These are phyloP conservation scores for Drosophila monieri DNA, from an alignment of 2,888 invertebrate species.

Conservation along the genomic window DNA sequence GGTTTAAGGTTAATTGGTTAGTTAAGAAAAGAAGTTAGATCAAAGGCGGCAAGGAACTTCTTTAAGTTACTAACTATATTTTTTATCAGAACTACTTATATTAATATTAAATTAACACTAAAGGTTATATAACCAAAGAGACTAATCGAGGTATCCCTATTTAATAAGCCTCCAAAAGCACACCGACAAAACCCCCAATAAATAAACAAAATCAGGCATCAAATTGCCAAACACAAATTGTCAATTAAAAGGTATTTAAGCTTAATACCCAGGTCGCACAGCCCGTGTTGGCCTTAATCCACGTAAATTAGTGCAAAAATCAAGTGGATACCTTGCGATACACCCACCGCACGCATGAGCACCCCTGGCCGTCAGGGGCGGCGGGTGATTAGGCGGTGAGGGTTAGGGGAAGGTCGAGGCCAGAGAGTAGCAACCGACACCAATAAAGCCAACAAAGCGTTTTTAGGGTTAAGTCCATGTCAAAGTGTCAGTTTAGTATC, in stretches of 20 bases:
- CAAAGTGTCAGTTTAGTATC: conserved; percentile 84
- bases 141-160: conserved; percentile 16
- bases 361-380: conserved; percentile 6
- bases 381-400: no score
- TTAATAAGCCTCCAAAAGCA: conserved; percentile 9
- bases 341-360: conserved; percentile 14
- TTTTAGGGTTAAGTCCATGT: conserved; percentile 82
- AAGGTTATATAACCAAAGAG: no score
- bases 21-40: conserved; percentile 6
- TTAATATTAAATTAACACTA: no score
- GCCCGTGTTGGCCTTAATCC: conserved; percentile 58
- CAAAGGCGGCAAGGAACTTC: neutral
- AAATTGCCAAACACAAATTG: conserved; percentile 74
- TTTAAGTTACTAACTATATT: no score
- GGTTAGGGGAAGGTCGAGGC: conserved; percentile 15
- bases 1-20: conserved; percentile 31
- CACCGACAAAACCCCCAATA: conserved; percentile 28
- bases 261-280: conserved; percentile 74
- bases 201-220: conserved; percentile 70
- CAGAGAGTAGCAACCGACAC: conserved; percentile 72
- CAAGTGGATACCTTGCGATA: conserved; percentile 73
- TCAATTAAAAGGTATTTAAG: conserved; percentile 84
- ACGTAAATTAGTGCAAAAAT: conserved; percentile 80
- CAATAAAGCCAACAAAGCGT: conserved; percentile 80
- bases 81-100: no score